These are phyloP conservation scores for Centropristis striata DNA, from an alignment of 2,113 vertebrate species.

Conservation along the genomic window DNA sequence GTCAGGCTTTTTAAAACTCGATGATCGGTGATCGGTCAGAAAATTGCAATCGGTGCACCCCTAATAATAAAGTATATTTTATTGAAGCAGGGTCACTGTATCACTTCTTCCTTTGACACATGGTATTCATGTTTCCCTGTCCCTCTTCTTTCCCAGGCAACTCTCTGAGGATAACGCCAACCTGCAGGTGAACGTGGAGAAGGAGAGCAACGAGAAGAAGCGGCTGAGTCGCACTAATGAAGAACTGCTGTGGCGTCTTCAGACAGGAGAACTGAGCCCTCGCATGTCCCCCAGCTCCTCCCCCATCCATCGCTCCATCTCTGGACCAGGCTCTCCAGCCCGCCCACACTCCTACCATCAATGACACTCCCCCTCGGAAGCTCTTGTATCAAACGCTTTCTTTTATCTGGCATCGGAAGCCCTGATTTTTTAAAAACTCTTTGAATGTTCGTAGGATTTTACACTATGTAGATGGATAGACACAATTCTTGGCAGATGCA, in stretches of 20 bases:
- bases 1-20: too few species aligned
- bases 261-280: conserved; percentile 94
- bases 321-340: conserved; percentile 78
- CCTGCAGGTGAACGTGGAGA: conserved; percentile 94
- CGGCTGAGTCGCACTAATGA: conserved; percentile 95
- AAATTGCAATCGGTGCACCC: too few species aligned
- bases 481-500: conserved; percentile 4
- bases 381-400: conserved; percentile 29
- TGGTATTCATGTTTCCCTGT: background rate
- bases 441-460: conserved; percentile 42
- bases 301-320: conserved; percentile 86
- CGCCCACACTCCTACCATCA: conserved; percentile 88
- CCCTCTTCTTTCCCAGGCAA: conserved; percentile 85
- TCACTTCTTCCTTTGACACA: background rate
- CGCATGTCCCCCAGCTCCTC: conserved; percentile 89
- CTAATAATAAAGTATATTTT: too few species aligned
- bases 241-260: conserved; percentile 97
- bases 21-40: too few species aligned
- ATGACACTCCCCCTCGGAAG: conserved; percentile 76
- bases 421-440: background rate
- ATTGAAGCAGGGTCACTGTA: background rate
- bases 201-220: conserved; percentile 97
- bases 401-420: conserved; percentile 28
- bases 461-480: conserved; percentile 2
- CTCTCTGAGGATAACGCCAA: conserved; percentile 96